Conservation (phyloP, 2,113 vertebrate genomes). For the Chinchilla lanigera region DNA sequence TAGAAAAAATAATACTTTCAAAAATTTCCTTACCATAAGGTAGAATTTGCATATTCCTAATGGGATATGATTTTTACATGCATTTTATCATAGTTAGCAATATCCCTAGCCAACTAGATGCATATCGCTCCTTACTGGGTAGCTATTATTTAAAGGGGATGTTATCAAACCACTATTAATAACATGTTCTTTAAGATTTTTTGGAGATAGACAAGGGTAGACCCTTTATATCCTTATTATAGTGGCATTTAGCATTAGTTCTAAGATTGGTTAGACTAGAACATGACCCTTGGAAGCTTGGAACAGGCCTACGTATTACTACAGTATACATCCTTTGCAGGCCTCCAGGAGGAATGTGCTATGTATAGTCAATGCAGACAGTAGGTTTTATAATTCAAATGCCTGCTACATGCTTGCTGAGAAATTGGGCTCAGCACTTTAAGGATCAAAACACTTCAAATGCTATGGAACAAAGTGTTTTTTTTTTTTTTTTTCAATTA, state of each 20-base stretch:
- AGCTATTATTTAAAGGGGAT: background rate
- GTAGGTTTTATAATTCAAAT: background rate
- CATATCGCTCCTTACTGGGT: background rate
- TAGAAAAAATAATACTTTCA: background rate
- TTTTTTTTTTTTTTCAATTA: background rate
- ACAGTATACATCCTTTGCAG: background rate
- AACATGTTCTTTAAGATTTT: background rate
- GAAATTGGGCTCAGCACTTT: background rate
- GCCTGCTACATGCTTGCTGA: background rate
- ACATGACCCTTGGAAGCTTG: background rate
- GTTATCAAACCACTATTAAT: background rate
- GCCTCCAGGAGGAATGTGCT: background rate
- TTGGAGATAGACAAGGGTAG: background rate
- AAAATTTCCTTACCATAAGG: background rate
- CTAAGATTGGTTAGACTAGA: background rate
- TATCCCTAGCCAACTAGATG: background rate
- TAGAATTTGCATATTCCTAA: background rate
- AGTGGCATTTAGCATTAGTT: background rate
- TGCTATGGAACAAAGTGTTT: background rate
- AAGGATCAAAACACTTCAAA: slow-evolving; percentile 4
- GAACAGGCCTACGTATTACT: background rate
- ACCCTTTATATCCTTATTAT: background rate
- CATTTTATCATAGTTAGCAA: background rate
- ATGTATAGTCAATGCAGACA: background rate
- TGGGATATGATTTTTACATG: background rate